Evolutionary conservation across 2,888 invertebrate species (phyloP).

Genomic region (Eupithecia abbreviata): DNA sequence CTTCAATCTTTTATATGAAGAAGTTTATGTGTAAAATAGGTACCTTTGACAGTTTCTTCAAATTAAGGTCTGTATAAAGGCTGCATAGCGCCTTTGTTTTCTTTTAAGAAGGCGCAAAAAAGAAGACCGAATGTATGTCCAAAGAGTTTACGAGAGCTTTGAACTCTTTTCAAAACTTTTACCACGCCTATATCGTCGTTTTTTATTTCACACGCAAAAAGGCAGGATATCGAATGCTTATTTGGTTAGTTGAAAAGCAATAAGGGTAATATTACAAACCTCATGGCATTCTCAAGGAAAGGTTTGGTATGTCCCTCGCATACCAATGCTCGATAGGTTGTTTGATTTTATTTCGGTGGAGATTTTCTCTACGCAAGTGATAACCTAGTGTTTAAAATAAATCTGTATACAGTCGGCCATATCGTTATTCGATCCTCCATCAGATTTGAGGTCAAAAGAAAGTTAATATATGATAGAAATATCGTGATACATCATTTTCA

Average conservation of each 20-base stretch:
- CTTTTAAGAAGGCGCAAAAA: no score
- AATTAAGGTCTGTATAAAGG: no score
- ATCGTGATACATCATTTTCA: no score
- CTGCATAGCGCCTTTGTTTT: no score
- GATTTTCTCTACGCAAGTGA: conserved; percentile 5
- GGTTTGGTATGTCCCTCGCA: conserved; percentile 18
- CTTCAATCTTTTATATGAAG: no score
- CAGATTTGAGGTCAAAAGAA: background rate
- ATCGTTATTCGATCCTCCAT: background rate
- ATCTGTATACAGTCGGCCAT: background rate
- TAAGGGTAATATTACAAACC: conserved; percentile 32
- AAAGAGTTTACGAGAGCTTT: background rate
- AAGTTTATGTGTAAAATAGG: no score
- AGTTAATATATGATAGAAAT: background rate
- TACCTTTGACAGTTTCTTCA: no score
- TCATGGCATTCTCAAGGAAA: conserved; percentile 15
- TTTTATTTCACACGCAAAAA: conserved; percentile 23
- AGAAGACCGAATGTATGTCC: no score
- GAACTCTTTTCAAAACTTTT: background rate
- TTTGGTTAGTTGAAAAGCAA: conserved; percentile 28
- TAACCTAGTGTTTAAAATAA: no score
- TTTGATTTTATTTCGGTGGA: conserved; percentile 12
- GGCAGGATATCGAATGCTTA: conserved; percentile 26
- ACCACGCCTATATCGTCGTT: background rate
- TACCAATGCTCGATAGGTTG: conserved; percentile 21